Conservation (phyloP, 2,888 invertebrate genomes). For the Dasypolia templi region DNA sequence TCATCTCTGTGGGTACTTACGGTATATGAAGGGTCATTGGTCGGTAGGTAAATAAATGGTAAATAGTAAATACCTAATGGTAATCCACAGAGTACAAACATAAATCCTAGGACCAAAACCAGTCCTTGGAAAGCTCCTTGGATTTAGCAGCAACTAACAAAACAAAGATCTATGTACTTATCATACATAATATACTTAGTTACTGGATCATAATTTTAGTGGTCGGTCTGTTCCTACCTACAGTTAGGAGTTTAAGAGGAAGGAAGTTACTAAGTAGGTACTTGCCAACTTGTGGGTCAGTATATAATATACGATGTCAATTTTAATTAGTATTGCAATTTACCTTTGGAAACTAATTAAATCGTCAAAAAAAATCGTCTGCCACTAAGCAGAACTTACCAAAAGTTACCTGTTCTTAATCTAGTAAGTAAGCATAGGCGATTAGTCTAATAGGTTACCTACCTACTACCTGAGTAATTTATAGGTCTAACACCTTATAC, state of each 20-base stretch:
- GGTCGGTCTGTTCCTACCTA: neutral
- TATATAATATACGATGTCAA: neutral
- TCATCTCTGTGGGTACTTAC: too few species aligned
- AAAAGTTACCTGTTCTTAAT: too few species aligned
- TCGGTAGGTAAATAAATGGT: too few species aligned
- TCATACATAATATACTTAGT: neutral
- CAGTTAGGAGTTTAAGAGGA: constrained; percentile 10
- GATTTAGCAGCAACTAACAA: neutral
- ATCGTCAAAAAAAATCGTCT: neutral
- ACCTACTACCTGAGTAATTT: neutral
- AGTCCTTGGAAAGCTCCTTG: neutral
- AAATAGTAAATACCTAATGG: too few species aligned
- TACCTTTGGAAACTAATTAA: neutral
- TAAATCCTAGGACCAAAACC: neutral
- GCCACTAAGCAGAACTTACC: neutral
- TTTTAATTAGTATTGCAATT: constrained; percentile 12
- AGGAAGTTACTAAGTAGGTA: constrained; percentile 19
- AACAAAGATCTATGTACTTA: neutral
- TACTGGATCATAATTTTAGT: constrained; percentile 1
- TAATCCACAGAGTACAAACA: neutral
- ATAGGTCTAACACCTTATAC: neutral
- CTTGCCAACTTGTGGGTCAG: neutral
- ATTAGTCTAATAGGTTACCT: neutral
- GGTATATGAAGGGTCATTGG: too few species aligned
- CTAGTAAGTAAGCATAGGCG: too few species aligned